These are phyloP conservation scores for Syncerus caffer DNA, from an alignment of 2,797 vertebrate species.

Conservation along the genomic window DNA sequence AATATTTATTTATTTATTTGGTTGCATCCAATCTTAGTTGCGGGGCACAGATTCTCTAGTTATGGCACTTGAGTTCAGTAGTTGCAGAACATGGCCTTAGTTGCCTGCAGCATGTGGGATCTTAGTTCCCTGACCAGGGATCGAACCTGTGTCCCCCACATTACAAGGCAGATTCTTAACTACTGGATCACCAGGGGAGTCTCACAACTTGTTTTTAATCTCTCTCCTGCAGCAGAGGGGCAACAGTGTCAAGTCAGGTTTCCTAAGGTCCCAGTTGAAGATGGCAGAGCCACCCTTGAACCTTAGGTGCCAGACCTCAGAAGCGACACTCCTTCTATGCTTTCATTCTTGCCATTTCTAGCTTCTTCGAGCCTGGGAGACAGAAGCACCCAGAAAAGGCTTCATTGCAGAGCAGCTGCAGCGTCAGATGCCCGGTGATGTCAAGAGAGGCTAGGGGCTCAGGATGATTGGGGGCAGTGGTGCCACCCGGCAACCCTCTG, in stretches of 20 bases:
- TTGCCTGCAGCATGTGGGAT: background rate
- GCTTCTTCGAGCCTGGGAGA: background rate
- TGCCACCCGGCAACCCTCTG: background rate
- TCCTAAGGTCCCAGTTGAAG: background rate
- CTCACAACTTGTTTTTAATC: background rate
- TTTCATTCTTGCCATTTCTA: background rate
- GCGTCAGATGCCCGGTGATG: background rate
- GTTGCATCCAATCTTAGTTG: background rate
- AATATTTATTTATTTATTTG: background rate
- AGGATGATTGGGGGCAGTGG: background rate
- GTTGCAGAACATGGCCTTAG: background rate
- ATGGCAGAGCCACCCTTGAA: background rate
- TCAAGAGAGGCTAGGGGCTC: background rate
- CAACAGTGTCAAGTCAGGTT: rapidly evolving
- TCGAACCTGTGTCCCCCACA: background rate
- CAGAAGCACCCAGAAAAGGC: background rate
- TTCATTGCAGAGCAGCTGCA: background rate
- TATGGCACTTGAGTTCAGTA: background rate
- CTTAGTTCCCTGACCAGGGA: background rate
- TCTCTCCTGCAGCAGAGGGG: background rate
- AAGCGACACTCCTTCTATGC: background rate
- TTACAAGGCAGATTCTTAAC: background rate
- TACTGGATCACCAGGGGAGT: background rate
- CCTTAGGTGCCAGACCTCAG: background rate
- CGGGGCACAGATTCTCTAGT: background rate